Evolutionary conservation across 1,140 invertebrate species (phyloP).

Genomic region (Hylaeus anthracinus): DNA sequence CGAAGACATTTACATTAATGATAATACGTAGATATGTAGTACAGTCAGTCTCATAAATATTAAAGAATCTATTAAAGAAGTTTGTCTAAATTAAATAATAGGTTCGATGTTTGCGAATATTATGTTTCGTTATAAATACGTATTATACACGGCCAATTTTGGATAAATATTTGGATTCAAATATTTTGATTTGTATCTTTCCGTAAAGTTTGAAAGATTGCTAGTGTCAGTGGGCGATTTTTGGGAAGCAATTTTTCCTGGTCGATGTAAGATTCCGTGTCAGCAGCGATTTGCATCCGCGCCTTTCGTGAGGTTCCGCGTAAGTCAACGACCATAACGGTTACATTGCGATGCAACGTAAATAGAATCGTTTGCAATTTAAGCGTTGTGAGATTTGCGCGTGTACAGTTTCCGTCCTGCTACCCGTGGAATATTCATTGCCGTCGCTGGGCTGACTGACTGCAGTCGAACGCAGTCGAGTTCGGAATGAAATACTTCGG

Average conservation of each 20-base stretch:
- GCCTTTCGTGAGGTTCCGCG: conserved; percentile 31
- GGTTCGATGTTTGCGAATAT: too few relatives aligned
- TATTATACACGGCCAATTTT: too few relatives aligned
- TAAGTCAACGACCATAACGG: conserved; percentile 55
- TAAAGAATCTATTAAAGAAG: too few relatives aligned
- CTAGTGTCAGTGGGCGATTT: not conserved
- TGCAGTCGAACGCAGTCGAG: not conserved
- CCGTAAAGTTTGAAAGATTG: too few relatives aligned
- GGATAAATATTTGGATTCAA: too few relatives aligned
- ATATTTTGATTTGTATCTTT: too few relatives aligned
- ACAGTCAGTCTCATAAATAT: too few relatives aligned
- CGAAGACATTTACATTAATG: too few relatives aligned
- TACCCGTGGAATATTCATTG: conserved; percentile 4
- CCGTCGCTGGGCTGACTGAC: not conserved
- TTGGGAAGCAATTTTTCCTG: not conserved
- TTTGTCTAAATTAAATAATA: too few relatives aligned
- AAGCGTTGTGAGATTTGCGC: conserved; percentile 18
- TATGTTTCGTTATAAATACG: too few relatives aligned
- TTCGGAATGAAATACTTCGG: not conserved
- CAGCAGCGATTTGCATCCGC: conserved; percentile 32
- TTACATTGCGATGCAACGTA: conserved; percentile 45
- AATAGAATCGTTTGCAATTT: conserved; percentile 46
- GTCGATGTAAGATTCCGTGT: not conserved
- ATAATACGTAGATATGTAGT: too few relatives aligned
- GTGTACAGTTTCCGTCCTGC: not conserved